Evolutionary conservation across 1,140 invertebrate genomes (phyloP).

Genomic region (Lordiphosa mommai): DNA sequence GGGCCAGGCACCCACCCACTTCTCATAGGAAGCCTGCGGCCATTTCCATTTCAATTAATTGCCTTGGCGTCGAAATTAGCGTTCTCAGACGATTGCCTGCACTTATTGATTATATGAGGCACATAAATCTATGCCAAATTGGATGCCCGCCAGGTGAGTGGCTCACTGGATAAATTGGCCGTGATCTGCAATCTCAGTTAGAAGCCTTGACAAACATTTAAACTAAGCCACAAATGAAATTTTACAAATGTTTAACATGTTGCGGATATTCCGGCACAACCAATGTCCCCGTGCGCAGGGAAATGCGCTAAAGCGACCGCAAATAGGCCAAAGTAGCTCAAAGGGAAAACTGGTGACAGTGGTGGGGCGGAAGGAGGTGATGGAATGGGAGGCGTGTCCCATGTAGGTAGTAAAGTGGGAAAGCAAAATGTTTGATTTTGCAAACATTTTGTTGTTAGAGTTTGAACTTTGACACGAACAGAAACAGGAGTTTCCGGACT

Average conservation of each 20-base stretch:
- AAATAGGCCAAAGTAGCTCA: conserved; percentile 12
- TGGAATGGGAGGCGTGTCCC: not conserved
- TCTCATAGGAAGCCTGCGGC: conserved; percentile 10
- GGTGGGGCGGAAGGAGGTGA: not conserved
- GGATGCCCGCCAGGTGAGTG: conserved; percentile 21
- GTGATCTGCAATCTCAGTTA: not conserved
- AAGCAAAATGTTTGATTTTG: not conserved
- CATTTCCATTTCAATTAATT: conserved; percentile 62
- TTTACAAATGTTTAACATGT: conserved; percentile 21
- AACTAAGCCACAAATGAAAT: conserved; percentile 19
- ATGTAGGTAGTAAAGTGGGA: not conserved
- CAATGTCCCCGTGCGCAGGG: not conserved
- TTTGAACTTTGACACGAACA: not conserved
- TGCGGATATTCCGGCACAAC: conserved; percentile 1
- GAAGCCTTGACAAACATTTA: not conserved
- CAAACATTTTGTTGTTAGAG: not conserved
- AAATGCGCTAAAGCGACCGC: conserved; percentile 9
- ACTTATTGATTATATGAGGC: conserved; percentile 48
- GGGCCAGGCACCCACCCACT: conserved; percentile 12
- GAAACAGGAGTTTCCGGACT: too few relatives aligned
- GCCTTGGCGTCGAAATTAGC: conserved; percentile 50
- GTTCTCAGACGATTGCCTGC: conserved; percentile 45
- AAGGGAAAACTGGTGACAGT: conserved; percentile 3
- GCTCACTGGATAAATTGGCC: conserved; percentile 19
- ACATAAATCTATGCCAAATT: conserved; percentile 49